Conservation (phyloP, 2,797 vertebrate species). For the Phyllotis vaccarum region DNA sequence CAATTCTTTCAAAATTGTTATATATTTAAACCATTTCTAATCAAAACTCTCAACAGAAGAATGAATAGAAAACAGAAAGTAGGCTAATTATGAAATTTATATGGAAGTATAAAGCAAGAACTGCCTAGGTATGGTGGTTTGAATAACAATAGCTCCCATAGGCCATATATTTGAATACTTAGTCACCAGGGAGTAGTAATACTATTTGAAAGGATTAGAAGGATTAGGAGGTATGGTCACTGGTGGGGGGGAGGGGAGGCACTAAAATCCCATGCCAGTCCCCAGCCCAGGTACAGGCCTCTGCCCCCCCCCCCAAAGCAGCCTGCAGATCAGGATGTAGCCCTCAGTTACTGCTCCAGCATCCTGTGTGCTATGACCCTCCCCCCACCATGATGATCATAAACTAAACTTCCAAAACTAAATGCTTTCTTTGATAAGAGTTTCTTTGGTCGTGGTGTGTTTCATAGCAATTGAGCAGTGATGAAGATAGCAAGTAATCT, state of each 20-base stretch:
- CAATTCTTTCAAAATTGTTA: background rate
- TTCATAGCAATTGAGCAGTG: background rate
- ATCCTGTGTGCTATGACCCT: background rate
- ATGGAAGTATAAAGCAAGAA: background rate
- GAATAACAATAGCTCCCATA: background rate
- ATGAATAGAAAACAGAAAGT: background rate
- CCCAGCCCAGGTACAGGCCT: background rate
- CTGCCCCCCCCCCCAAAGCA: rapidly evolving
- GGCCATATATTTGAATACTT: background rate
- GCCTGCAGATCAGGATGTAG: background rate
- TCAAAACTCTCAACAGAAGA: background rate
- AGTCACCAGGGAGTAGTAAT: background rate
- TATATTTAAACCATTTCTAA: background rate
- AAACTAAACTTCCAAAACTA: background rate
- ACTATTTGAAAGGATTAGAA: background rate
- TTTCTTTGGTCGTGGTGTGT: background rate
- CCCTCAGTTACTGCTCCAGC: background rate
- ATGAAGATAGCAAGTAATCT: background rate
- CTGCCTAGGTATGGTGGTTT: background rate
- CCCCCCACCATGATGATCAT: too few species aligned
- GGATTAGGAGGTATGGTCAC: background rate
- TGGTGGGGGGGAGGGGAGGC: background rate
- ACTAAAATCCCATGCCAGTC: background rate
- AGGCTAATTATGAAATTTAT: background rate
- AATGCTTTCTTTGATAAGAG: background rate